Conservation (phyloP, 2,113 vertebrate genomes). For the Taxidea taxus region DNA sequence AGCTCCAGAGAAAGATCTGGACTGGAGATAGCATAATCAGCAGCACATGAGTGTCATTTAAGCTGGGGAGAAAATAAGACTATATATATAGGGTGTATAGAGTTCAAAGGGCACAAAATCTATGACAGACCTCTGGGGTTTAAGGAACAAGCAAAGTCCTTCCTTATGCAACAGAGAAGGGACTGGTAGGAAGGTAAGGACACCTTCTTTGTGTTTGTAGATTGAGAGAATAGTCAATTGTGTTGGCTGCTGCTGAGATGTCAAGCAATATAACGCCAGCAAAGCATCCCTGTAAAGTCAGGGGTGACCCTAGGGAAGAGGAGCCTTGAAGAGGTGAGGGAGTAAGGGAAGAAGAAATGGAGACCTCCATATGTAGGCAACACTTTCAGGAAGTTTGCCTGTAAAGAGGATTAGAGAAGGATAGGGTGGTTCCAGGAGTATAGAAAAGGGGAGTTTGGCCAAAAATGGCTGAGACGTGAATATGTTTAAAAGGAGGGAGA, state of each 20-base stretch:
- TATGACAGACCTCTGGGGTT: background rate
- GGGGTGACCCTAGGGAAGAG: background rate
- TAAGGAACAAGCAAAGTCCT: background rate
- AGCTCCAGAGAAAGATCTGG: constrained; percentile 23
- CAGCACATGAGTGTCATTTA: background rate
- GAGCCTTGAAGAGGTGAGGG: background rate
- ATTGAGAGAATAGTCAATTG: background rate
- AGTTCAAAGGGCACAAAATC: background rate
- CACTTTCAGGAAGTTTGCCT: background rate
- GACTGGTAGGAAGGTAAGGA: background rate
- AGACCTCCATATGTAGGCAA: background rate
- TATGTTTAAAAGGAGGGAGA: background rate
- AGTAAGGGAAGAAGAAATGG: background rate
- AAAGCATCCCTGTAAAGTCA: background rate
- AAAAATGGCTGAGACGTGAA: background rate
- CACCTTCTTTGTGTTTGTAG: background rate
- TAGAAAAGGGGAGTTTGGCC: background rate
- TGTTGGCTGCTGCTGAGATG: background rate
- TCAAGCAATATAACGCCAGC: background rate
- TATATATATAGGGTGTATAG: background rate
- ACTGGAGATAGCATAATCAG: background rate
- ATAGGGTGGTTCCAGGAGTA: background rate
- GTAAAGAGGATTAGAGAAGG: background rate
- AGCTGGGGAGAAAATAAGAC: background rate
- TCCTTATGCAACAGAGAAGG: background rate